A percentile compares a stretch with the other conserved stretches of the same genome.
Conservation (phyloP, 2,888 invertebrate genomes). For the Athetis lepigone region DNA sequence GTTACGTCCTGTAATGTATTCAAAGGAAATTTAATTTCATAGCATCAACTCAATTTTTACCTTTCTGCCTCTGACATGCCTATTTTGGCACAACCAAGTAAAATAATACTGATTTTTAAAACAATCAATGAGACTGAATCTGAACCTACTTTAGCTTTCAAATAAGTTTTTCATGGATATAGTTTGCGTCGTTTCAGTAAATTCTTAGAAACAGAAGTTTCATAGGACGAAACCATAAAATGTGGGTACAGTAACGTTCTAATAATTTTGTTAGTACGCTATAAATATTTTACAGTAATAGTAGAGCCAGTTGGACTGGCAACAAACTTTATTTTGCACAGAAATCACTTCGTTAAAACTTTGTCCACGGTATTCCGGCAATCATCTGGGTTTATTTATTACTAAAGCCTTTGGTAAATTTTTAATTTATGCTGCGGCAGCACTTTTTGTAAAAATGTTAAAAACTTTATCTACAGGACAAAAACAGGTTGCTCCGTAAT, state of each 20-base stretch:
- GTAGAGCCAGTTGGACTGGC: constrained; percentile 32
- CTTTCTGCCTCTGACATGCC: constrained; percentile 32
- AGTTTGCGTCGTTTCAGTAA: too few species aligned
- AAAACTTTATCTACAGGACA: constrained; percentile 40
- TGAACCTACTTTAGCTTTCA: not conserved
- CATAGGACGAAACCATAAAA: not conserved
- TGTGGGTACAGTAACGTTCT: not conserved
- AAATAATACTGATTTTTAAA: constrained; percentile 42
- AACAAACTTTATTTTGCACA: constrained; percentile 54
- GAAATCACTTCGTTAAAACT: constrained; percentile 80
- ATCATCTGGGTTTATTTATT: constrained; percentile 64
- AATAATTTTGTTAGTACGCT: constrained; percentile 8
- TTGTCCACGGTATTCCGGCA: constrained; percentile 63
- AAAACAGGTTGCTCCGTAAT: constrained; percentile 44
- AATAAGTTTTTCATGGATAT: not conserved
- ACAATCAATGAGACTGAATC: constrained; percentile 32
- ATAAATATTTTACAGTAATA: constrained; percentile 29
- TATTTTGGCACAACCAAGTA: constrained; percentile 41
- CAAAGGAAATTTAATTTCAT: constrained; percentile 63
- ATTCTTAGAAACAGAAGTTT: not conserved
- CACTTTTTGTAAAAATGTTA: constrained; percentile 37
- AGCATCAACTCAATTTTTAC: constrained; percentile 49
- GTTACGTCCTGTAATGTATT: constrained; percentile 49
- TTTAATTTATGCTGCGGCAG: constrained; percentile 43
- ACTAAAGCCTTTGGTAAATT: constrained; percentile 53